Evolutionary conservation across 1,140 invertebrate genomes (phyloP).

Genomic region (Aporrectodea caliginosa): DNA sequence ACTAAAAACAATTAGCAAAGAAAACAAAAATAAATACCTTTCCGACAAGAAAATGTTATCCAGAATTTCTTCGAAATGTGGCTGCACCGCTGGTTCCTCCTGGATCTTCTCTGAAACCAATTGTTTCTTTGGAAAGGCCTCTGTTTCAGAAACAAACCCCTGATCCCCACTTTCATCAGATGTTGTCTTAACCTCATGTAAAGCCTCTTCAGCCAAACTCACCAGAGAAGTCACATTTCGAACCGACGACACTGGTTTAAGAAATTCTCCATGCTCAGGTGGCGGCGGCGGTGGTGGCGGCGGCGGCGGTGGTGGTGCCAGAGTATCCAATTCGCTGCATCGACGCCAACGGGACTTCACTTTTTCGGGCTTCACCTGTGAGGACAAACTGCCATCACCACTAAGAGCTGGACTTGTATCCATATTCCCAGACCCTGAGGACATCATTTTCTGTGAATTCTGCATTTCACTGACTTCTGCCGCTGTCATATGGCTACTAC

Average conservation of each 20-base stretch:
- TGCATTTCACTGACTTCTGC: not conserved
- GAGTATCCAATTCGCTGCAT: conserved; percentile 72
- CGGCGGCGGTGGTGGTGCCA: conserved; percentile 17
- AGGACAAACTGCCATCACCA: conserved; percentile 9
- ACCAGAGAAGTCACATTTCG: no score
- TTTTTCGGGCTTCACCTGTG: conserved; percentile 67
- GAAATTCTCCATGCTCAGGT: not conserved
- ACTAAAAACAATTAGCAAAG: not conserved
- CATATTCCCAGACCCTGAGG: not conserved
- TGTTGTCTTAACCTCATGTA: no score
- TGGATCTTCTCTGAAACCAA: conserved; percentile 30
- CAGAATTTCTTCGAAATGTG: conserved; percentile 72
- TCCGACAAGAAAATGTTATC: conserved; percentile 73
- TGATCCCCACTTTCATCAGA: no score
- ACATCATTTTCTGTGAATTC: not conserved
- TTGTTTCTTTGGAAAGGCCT: no score
- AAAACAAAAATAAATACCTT: conserved; percentile 55
- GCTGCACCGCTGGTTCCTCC: conserved; percentile 63
- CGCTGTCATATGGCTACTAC: not conserved
- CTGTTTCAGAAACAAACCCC: no score
- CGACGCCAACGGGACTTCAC: conserved; percentile 80
- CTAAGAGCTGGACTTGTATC: not conserved
- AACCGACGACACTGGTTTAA: not conserved
- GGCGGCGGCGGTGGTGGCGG: conserved; percentile 21
- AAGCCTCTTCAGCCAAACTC: no score